These are phyloP conservation scores for Petromus typicus DNA, from an alignment of 2,113 vertebrate species.

Conservation along the genomic window DNA sequence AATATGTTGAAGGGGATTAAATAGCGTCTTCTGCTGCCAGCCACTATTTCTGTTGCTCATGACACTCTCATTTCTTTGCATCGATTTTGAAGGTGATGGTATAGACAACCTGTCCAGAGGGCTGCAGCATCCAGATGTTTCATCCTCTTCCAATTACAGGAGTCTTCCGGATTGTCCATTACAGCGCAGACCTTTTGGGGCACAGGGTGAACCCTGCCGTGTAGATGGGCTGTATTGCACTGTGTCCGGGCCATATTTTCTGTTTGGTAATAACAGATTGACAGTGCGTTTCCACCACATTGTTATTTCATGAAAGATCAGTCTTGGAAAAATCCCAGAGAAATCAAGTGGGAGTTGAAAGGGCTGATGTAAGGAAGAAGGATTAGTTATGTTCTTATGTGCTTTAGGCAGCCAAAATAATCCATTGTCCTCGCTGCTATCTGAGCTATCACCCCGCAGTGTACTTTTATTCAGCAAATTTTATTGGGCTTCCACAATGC, in stretches of 20 bases:
- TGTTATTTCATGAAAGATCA: constrained; percentile 24
- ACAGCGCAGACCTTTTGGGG: not conserved
- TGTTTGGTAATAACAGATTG: constrained; percentile 20
- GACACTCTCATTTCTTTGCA: constrained; percentile 59
- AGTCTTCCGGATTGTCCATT: constrained; percentile 30
- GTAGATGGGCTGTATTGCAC: not conserved
- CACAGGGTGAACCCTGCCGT: not conserved
- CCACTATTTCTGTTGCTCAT: not conserved
- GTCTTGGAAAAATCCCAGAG: constrained; percentile 52
- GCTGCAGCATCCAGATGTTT: constrained; percentile 58
- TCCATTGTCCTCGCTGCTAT: not conserved
- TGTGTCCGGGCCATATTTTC: constrained; percentile 19
- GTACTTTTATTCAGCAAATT: not conserved
- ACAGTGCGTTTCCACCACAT: not conserved
- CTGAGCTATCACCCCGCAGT: not conserved
- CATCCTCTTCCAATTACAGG: constrained; percentile 34
- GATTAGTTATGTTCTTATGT: constrained; percentile 20
- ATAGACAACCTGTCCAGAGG: constrained; percentile 60
- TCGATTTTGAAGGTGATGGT: constrained; percentile 53
- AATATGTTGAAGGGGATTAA: not conserved
- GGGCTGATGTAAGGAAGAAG: constrained; percentile 17
- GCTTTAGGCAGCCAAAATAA: constrained; percentile 19
- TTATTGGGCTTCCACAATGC: not conserved
- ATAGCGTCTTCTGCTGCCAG: not conserved
- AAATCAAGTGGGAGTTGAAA: constrained; percentile 41